Evolutionary conservation across 2,888 invertebrate species (phyloP), one percentile per base, ranked within the genome.

Genomic region (Steromphala cineraria): DNA sequence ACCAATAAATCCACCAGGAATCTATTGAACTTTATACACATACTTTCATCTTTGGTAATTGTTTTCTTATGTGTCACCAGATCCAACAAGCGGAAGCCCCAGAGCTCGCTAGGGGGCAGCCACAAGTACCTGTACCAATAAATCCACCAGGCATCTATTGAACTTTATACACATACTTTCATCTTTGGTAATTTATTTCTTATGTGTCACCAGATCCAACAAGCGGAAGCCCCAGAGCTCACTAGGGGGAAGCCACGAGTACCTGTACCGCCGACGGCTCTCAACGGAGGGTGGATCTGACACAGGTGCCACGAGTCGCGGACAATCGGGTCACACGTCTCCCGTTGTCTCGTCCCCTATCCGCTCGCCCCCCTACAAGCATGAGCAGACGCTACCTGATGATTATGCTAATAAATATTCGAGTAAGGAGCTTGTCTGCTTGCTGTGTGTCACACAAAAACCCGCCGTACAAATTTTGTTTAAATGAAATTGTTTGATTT

Each of bases 321-420:
- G 90, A 4, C 89, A 89, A n/a, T 92, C 92, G 31, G 93, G 92
- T 62, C 92, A 92, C 81, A 89, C 90, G n/a, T 93, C 93, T 19
- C 93, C 93, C 7, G 89, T 91, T 52, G 87, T 90, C 28, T 88
- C 91, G 62, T 93, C 93, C 31, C 93, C 93, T 2, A 87, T 90
- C 55, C 90, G 92, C 67, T 93, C 93, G 79, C 93, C 93, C 75
- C 92, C 91, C 40, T 84, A 87, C 81, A 85, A 85, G 81, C 84
- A 84, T 81, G 86, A 86, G 36, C 62, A 74, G 71, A 78, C 56
- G 21, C 24, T 74, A 36, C 80, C 80, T 75, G 83, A 84, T 81
- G 82, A 84, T 46, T 67, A 80, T 55, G 55, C 62, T 76, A 78
- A 52, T 62, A 84, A 83, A 80, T 86, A 84, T 76, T 80, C 83